Percentiles rank a stretch among this genome's conserved stretches.
These are phyloP conservation scores for Athene cunicularia DNA, from an alignment of 2,113 vertebrate genomes.

Conservation along the genomic window DNA sequence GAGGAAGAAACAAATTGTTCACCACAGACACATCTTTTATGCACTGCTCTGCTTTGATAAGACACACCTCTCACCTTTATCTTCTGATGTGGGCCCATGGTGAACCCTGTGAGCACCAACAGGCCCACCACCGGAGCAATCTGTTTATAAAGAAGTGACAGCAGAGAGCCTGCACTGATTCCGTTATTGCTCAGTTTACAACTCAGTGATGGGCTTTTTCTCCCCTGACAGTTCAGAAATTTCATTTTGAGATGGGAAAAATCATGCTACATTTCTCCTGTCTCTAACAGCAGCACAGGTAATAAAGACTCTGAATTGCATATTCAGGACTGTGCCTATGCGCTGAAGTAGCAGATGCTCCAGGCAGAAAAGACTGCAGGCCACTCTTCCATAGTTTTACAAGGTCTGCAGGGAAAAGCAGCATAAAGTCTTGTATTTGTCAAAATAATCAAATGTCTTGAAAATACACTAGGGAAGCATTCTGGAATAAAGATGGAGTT, in stretches of 20 bases:
- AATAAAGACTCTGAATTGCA: constrained; percentile 14
- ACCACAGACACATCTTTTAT: neutral
- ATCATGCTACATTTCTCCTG: neutral
- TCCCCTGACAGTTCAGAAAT: neutral
- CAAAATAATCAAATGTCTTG: constrained; percentile 25
- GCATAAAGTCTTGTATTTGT: constrained; percentile 23
- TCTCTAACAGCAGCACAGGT: constrained; percentile 4
- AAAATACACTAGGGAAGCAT: constrained; percentile 8
- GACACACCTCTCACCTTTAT: neutral
- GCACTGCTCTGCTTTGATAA: neutral
- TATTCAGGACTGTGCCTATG: neutral
- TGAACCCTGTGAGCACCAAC: neutral
- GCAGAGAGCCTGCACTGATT: neutral
- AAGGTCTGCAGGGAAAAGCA: constrained; percentile 12
- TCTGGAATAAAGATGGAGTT: constrained; percentile 1
- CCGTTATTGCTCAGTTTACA: neutral
- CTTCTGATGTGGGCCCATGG: neutral
- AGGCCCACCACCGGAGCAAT: neutral
- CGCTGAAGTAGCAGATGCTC: neutral
- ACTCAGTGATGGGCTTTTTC: neutral
- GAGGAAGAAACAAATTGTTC: neutral
- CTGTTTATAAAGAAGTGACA: neutral
- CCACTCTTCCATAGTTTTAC: neutral
- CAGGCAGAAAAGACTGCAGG: neutral
- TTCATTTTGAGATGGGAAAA: neutral